Evolutionary conservation across 2,113 vertebrate species (phyloP), one percentile per base, ranked within the genome.

Genomic region (Pachypanchax playfairii): DNA sequence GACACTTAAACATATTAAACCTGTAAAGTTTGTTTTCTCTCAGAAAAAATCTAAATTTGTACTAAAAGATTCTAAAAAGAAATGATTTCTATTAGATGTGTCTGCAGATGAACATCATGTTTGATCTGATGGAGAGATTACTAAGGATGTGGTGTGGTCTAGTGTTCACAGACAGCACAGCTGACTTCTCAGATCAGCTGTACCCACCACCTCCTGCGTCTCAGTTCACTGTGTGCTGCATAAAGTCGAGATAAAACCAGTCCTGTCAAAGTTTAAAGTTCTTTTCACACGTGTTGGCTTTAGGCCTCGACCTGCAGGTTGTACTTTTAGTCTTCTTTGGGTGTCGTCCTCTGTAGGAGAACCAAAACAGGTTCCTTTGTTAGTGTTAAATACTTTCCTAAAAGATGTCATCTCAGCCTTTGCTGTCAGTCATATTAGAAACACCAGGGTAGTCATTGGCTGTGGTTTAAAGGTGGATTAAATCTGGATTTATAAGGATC

Each of bases 71-170:
- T n/a, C n/a, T n/a, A n/a, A n/a, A n/a, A n/a, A n/a, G n/a, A n/a
- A n/a, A n/a, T n/a, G n/a, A n/a, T n/a, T n/a, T n/a, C n/a, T n/a
- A n/a, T n/a, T n/a, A n/a, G n/a, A n/a, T n/a, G n/a, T n/a, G n/a
- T n/a, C 7, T 29, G 28, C 28, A 29, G 33, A 35, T 33, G 31
- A 33, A 33, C 6, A 17, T 54, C n/a, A 8, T 39, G 35, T n/a
- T 7, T n/a, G n/a, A n/a, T n/a, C n/a, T n/a, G n/a, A n/a, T n/a
- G n/a, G 60, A 39, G 49, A 36, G 56, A 50, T 2, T 5, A 15
- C 53, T 44, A 48, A 69, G 47, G 72, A 69, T 74, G 57, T 80
- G 60, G 53, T 62, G 49, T 2, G 1, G 22, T 55, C 13, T 18
- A 38, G 46, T 2, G 20, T 28, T 22, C n/a, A 13, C 57, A 9